Evolutionary conservation across 2,113 vertebrate species (phyloP).

Genomic region (Oreochromis tanganicae): DNA sequence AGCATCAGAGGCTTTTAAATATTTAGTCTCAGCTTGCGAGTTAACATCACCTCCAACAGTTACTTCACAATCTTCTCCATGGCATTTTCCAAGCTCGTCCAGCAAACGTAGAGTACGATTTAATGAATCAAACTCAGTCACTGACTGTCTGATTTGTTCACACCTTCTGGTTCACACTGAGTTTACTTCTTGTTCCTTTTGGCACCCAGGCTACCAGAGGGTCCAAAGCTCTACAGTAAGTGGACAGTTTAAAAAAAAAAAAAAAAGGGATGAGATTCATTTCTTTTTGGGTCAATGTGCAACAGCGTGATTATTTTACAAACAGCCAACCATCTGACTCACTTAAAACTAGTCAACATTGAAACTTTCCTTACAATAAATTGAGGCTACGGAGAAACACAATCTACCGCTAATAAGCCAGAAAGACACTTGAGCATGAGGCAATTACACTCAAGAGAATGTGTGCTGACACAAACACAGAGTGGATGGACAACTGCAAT

Average conservation of each 20-base stretch:
- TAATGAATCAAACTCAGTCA: neutral
- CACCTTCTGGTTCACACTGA: neutral
- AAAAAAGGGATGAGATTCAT: neutral
- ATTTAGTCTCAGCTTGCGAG: neutral
- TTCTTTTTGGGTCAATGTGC: neutral
- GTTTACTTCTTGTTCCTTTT: neutral
- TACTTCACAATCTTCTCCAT: neutral
- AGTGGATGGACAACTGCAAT: neutral
- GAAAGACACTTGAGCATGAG: constrained; percentile 17
- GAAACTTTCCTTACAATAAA: neutral
- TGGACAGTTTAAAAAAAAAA: neutral
- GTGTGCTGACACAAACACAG: neutral
- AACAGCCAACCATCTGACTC: neutral
- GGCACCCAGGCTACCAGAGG: neutral
- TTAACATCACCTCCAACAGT: neutral
- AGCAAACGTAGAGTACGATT: neutral
- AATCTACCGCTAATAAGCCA: neutral
- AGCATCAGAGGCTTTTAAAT: neutral
- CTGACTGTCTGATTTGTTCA: neutral
- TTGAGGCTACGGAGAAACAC: neutral
- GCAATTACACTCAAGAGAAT: neutral
- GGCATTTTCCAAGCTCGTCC: neutral
- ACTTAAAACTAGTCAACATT: neutral
- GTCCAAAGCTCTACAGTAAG: neutral
- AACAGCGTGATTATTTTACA: neutral